A percentile compares a stretch with the other conserved stretches of the same genome.
Evolutionary conservation across 2,113 vertebrate species (phyloP).

Genomic region (Hipposideros armiger): DNA sequence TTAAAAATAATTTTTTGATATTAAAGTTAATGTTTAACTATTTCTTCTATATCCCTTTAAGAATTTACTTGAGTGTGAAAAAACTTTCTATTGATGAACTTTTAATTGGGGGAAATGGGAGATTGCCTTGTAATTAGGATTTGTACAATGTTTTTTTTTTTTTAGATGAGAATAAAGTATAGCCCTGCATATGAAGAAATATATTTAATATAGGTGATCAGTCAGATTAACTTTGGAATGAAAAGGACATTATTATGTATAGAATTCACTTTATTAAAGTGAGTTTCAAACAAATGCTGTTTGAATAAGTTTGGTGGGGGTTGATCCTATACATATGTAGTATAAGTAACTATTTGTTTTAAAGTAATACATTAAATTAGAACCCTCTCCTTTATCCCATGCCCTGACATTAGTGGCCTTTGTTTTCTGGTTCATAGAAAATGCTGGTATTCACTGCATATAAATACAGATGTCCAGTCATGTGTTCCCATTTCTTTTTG

Average conservation of each 20-base stretch:
- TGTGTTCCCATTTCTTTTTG: slow-evolving; percentile 7
- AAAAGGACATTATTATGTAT: neutral
- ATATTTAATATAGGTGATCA: neutral
- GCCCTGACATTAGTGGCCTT: neutral
- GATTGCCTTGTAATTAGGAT: neutral
- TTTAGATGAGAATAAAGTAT: slow-evolving; percentile 30
- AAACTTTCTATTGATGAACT: neutral
- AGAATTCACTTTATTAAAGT: slow-evolving; percentile 64
- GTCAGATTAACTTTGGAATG: slow-evolving; percentile 43
- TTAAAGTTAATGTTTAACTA: slow-evolving; percentile 6
- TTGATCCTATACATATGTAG: neutral
- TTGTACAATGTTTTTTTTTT: neutral
- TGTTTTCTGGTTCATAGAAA: neutral
- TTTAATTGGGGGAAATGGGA: neutral
- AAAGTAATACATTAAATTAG: slow-evolving; percentile 1
- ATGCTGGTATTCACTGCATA: neutral
- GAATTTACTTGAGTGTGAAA: neutral
- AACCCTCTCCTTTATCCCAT: neutral
- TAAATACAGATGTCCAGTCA: neutral
- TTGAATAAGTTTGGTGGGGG: neutral
- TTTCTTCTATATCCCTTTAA: slow-evolving; percentile 37
- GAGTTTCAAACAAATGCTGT: slow-evolving; percentile 47
- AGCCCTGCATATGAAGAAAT: neutral
- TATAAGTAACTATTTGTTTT: neutral
- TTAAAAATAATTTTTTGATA: slow-evolving; percentile 37